phyloP scores from a whole-genome alignment of 2,888 invertebrate genomes.

The Leptura quadrifasciata region DNA sequence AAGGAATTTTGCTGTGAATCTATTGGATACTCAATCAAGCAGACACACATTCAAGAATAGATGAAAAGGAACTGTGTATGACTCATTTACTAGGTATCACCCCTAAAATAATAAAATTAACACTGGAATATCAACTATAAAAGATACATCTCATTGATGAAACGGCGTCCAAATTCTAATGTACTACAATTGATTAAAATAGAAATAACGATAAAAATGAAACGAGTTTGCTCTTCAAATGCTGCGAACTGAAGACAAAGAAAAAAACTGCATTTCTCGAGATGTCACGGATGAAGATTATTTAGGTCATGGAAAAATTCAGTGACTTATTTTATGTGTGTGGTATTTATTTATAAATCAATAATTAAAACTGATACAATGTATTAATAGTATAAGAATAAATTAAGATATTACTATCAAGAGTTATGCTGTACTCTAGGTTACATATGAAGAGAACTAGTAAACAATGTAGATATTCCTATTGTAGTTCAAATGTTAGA shows the following conservation, averaged over 20 bases:
- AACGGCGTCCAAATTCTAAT: no score
- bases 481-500: no score
- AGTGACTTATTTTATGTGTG: background rate
- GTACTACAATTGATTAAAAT: background rate
- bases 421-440: background rate
- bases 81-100: no score
- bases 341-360: background rate
- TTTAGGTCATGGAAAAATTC: background rate
- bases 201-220: background rate
- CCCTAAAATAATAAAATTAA: no score
- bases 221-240: background rate
- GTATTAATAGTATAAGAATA: background rate
- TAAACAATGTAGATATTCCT: background rate
- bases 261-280: background rate
- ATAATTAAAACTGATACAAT: conserved; percentile 1
- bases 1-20: no score
- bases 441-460: background rate
- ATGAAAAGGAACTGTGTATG: no score
- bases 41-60: no score
- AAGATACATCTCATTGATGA: no score
- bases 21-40: no score
- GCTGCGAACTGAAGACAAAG: background rate
- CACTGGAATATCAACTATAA: no score
- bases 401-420: no score
- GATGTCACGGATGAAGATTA: background rate